Evolutionary conservation across 92 coral and sea anemone genomes (phyloP).

Genomic region (Micromussa lordhowensis): DNA sequence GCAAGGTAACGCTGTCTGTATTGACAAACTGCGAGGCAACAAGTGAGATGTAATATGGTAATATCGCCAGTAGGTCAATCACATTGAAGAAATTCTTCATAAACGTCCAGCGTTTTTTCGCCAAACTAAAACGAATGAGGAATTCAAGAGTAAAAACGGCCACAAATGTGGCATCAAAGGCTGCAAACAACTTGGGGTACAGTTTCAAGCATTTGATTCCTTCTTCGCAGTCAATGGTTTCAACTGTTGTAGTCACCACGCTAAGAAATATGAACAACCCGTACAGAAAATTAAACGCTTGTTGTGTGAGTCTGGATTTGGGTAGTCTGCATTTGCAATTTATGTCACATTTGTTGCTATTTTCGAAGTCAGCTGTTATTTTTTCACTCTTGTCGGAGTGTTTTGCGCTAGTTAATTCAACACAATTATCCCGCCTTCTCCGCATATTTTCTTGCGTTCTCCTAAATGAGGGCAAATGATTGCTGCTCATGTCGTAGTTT

Average conservation of each 20-base stretch:
- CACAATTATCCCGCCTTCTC: neutral
- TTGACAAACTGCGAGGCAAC: conserved; percentile 48
- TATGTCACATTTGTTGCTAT: neutral
- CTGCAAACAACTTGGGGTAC: conserved; percentile 53
- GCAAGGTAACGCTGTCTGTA: conserved; percentile 49
- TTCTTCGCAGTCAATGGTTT: conserved; percentile 76
- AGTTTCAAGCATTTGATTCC: conserved; percentile 63
- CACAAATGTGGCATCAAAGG: conserved; percentile 74
- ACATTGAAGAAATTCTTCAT: conserved; percentile 65
- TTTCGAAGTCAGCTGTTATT: neutral
- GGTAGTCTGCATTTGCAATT: conserved; percentile 10
- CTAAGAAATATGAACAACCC: conserved; percentile 82
- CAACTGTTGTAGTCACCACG: conserved; percentile 76
- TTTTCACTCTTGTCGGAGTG: neutral
- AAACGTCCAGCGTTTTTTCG: conserved; percentile 64
- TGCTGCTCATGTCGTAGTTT: neutral
- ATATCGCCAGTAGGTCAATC: conserved; percentile 76
- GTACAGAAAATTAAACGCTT: conserved; percentile 42
- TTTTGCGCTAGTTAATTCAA: conserved; percentile 7
- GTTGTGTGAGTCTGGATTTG: neutral
- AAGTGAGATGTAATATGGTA: conserved; percentile 81
- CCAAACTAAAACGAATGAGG: conserved; percentile 60
- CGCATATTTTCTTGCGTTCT: neutral
- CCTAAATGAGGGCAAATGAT: conserved; percentile 1
- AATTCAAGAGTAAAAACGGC: conserved; percentile 81